Conservation (phyloP, 2,113 vertebrate species). For the Butastur rufipennis region DNA sequence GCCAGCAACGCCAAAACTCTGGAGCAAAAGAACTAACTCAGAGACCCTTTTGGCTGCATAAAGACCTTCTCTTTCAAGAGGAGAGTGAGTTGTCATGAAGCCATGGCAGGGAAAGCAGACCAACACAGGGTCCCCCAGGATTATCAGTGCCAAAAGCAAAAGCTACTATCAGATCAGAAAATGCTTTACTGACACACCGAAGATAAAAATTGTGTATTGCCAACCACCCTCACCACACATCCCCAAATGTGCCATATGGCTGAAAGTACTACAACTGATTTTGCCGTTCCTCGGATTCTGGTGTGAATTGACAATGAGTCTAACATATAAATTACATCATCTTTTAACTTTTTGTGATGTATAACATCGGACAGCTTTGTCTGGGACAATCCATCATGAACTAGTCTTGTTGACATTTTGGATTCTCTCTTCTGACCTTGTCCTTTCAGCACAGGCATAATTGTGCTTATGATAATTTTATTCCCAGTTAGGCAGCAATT, state of each 20-base stretch:
- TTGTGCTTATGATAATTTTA: conserved; percentile 59
- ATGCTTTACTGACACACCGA: neutral
- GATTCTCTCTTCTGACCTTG: conserved; percentile 58
- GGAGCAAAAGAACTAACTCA: neutral
- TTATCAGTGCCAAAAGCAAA: neutral
- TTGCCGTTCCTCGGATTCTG: neutral
- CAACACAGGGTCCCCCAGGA: neutral
- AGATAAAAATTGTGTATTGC: neutral
- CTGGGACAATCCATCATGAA: conserved; percentile 49
- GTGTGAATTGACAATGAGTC: conserved; percentile 34
- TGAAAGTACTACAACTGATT: neutral
- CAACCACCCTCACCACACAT: conserved; percentile 29
- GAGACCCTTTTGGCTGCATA: neutral
- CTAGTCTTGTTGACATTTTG: conserved; percentile 56
- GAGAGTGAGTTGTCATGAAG: neutral
- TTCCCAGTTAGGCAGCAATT: conserved; percentile 50
- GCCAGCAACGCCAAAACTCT: neutral
- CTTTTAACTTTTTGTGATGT: conserved; percentile 60
- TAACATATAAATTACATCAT: conserved; percentile 41
- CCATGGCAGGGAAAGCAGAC: neutral
- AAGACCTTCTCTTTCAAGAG: neutral
- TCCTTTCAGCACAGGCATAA: conserved; percentile 47
- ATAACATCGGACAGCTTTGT: conserved; percentile 51
- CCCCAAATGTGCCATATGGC: neutral
- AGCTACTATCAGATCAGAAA: conserved; percentile 12